A percentile compares a stretch with the other conserved stretches of the same genome.
These are phyloP conservation scores for Lepidochitona cinerea DNA, from an alignment of 2,888 invertebrate genomes.

Conservation along the genomic window DNA sequence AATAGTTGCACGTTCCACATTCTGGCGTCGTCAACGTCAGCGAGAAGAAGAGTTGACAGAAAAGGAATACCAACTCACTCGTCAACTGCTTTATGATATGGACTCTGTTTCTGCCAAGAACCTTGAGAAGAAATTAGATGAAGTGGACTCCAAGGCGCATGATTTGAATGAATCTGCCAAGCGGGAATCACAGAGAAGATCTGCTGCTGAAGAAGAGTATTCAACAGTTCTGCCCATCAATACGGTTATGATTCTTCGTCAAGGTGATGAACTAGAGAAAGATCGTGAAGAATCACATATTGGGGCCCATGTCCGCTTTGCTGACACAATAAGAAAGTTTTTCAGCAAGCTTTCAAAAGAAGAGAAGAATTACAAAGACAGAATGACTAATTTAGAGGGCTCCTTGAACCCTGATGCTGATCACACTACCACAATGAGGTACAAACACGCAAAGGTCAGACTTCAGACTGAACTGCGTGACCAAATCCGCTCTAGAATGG, in stretches of 20 bases:
- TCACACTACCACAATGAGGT: slow-evolving; percentile 46
- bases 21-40: slow-evolving; percentile 64
- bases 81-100: slow-evolving; percentile 49
- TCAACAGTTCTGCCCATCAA: slow-evolving; percentile 57
- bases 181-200: slow-evolving; percentile 58
- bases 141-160: slow-evolving; percentile 47
- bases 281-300: slow-evolving; percentile 54
- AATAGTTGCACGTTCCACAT: slow-evolving; percentile 55
- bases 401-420: slow-evolving; percentile 64
- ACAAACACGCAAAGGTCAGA: slow-evolving; percentile 55
- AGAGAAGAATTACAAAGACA: slow-evolving; percentile 59
- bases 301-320: slow-evolving; percentile 54
- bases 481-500: slow-evolving; percentile 55
- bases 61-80: slow-evolving; percentile 51
- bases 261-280: slow-evolving; percentile 52
- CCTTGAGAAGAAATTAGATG: slow-evolving; percentile 39
- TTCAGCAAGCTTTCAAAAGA: slow-evolving; percentile 59
- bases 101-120: slow-evolving; percentile 47
- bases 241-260: slow-evolving; percentile 58
- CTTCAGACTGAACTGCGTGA: slow-evolving; percentile 61
- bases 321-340: slow-evolving; percentile 58
- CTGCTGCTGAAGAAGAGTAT: slow-evolving; percentile 60
- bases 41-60: slow-evolving; percentile 55
- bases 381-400: slow-evolving; percentile 54
- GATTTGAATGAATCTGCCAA: slow-evolving; percentile 53